phyloP scores from a whole-genome alignment of 2,888 invertebrate genomes.

The Fragum fragum region DNA sequence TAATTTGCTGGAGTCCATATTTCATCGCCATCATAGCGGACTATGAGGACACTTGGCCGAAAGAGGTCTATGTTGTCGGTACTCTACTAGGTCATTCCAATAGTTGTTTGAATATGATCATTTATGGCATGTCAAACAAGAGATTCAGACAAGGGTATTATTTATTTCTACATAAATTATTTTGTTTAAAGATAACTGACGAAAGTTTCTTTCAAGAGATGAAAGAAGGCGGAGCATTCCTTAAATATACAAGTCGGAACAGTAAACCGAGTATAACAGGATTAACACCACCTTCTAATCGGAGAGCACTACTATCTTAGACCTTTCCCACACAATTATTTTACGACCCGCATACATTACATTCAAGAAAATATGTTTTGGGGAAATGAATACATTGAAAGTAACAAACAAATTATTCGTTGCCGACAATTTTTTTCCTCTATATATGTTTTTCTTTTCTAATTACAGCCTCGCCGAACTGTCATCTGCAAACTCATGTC shows the following conservation, averaged over 20 bases:
- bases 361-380: too few species aligned
- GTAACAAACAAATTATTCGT: too few species aligned
- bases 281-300: constrained; percentile 1
- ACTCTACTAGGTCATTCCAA: constrained; percentile 75
- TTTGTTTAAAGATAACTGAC: constrained; percentile 46
- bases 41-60: constrained; percentile 66
- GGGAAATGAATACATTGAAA: too few species aligned
- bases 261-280: constrained; percentile 12
- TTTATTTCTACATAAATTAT: constrained; percentile 53
- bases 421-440: too few species aligned
- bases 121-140: constrained; percentile 72
- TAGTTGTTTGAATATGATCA: constrained; percentile 74
- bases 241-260: constrained; percentile 46
- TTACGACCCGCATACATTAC: too few species aligned
- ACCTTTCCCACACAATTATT: too few species aligned
- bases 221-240: constrained; percentile 11
- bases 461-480: too few species aligned
- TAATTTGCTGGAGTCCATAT: constrained; percentile 74
- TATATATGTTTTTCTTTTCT: too few species aligned
- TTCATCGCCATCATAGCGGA: constrained; percentile 70
- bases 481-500: too few species aligned
- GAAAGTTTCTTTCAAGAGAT: constrained; percentile 48
- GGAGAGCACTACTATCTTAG: background rate
- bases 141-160: constrained; percentile 73
- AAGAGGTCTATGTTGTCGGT: constrained; percentile 69